Evolutionary conservation across 2,113 vertebrate genomes (phyloP).

Genomic region (Butastur rufipennis): DNA sequence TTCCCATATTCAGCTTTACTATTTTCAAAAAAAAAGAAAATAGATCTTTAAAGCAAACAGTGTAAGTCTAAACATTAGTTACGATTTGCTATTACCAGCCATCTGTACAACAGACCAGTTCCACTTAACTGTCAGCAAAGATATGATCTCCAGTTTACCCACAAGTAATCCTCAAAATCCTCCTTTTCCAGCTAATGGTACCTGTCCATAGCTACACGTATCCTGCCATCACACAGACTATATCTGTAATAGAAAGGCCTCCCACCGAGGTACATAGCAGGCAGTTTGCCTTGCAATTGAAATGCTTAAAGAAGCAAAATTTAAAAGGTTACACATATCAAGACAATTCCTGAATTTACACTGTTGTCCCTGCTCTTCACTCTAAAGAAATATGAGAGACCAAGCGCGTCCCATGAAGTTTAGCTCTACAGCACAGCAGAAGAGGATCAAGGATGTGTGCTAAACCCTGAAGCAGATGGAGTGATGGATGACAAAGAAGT

Average conservation of each 20-base stretch:
- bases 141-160: neutral
- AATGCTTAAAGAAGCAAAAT: neutral
- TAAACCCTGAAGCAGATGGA: neutral
- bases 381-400: neutral
- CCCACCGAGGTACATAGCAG: neutral
- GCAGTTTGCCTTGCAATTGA: neutral
- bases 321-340: neutral
- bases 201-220: accelerated
- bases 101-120: neutral
- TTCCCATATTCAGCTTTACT: neutral
- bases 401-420: neutral
- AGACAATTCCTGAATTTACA: neutral
- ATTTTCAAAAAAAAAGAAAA: neutral
- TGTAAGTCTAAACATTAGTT: neutral
- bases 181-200: neutral
- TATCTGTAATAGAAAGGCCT: neutral
- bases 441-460: neutral
- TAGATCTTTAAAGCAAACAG: neutral
- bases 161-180: neutral
- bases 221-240: accelerated
- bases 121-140: neutral
- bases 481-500: neutral
- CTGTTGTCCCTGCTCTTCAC: neutral
- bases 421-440: neutral
- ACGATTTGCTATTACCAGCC: neutral